Conservation (phyloP, 2,888 invertebrate species). For the Tetragnatha montana region DNA sequence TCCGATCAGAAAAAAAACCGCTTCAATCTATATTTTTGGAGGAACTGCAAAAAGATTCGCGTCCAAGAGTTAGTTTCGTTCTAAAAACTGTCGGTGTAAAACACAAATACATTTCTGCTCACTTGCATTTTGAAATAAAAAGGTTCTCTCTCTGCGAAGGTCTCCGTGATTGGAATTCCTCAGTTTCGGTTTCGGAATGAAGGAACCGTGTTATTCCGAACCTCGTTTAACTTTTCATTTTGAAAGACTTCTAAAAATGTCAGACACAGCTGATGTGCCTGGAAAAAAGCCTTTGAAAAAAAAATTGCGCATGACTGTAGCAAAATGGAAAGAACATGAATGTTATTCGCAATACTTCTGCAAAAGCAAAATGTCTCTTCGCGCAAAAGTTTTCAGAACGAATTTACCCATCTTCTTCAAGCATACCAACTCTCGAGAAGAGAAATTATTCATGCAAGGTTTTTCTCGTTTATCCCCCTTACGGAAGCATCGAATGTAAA, state of each 20-base stretch:
- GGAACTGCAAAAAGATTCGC: background rate
- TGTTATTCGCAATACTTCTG: background rate
- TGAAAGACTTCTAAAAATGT: slow-evolving; percentile 8
- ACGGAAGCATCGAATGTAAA: background rate
- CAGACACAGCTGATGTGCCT: slow-evolving; percentile 7
- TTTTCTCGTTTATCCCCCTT: background rate
- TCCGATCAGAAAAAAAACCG: background rate
- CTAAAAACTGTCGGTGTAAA: background rate
- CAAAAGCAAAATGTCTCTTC: background rate
- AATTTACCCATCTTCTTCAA: background rate
- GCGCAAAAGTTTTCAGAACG: background rate
- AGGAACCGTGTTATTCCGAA: slow-evolving; percentile 28
- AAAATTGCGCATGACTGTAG: background rate
- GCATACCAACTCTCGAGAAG: background rate
- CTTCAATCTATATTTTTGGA: background rate
- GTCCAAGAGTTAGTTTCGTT: background rate
- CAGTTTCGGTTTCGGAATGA: slow-evolving; percentile 8
- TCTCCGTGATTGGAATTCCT: slow-evolving; percentile 28
- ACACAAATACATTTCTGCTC: background rate
- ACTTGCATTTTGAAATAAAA: background rate
- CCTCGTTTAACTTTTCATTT: slow-evolving; percentile 44
- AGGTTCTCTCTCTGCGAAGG: background rate
- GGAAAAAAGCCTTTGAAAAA: background rate
- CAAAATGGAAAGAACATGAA: background rate
- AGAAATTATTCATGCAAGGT: background rate